A percentile compares a stretch with the other conserved stretches of the same genome.
These are phyloP conservation scores for Piaya cayana DNA, from an alignment of 2,113 vertebrate species.

Conservation along the genomic window DNA sequence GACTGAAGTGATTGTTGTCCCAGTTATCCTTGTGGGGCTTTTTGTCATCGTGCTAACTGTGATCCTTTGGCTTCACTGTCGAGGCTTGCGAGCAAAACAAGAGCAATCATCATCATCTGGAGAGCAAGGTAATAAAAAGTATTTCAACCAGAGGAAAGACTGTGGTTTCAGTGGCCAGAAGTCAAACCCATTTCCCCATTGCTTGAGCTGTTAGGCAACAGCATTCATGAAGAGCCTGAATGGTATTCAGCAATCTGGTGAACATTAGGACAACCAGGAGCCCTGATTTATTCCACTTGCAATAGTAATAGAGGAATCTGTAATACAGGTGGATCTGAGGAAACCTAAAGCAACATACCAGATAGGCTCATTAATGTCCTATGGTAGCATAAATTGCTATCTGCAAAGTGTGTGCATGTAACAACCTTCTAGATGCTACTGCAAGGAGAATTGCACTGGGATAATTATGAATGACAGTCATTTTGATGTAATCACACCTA, in stretches of 20 bases:
- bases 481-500: not conserved
- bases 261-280: not conserved
- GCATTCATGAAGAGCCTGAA: not conserved
- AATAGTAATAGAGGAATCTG: not conserved
- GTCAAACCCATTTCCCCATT: not conserved
- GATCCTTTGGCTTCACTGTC: constrained; percentile 79
- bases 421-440: not conserved
- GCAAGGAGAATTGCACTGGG: not conserved
- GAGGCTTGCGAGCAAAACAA: constrained; percentile 54
- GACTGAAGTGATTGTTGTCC: constrained; percentile 76
- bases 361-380: not conserved
- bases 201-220: not conserved
- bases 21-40: constrained; percentile 64
- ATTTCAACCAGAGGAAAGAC: not conserved
- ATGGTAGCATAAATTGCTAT: not conserved
- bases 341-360: not conserved
- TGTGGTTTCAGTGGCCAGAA: not conserved
- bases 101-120: not conserved
- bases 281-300: not conserved
- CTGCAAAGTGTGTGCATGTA: not conserved
- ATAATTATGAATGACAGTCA: not conserved
- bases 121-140: not conserved
- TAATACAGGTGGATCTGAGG: not conserved
- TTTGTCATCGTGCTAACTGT: constrained; percentile 73
- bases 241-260: not conserved